phyloP scores from a whole-genome alignment of 2,113 vertebrate species.

The Ammodytes dubius region DNA sequence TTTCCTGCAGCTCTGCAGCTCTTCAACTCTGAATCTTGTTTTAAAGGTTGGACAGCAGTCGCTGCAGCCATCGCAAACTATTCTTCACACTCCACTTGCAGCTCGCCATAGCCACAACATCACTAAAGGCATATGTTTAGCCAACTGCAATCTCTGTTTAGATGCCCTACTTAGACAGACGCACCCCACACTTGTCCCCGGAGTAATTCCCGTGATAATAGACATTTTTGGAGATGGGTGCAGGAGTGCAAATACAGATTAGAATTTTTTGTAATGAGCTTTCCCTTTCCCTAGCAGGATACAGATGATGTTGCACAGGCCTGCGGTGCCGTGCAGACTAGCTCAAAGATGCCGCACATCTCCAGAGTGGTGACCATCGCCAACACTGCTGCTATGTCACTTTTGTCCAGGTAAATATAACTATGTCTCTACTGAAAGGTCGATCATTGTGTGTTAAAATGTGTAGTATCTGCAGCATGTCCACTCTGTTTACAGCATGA shows the following conservation, averaged over 20 bases:
- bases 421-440: not conserved
- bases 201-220: conserved; percentile 56
- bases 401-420: conserved; percentile 71
- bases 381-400: conserved; percentile 79
- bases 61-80: conserved; percentile 22
- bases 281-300: conserved; percentile 47
- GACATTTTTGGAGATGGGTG: conserved; percentile 54
- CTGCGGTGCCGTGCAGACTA: conserved; percentile 55
- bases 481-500: not conserved
- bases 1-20: conserved; percentile 7
- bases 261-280: conserved; percentile 60
- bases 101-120: conserved; percentile 6
- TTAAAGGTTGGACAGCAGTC: conserved; percentile 13
- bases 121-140: conserved; percentile 48
- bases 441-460: not conserved
- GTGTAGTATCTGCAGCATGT: not conserved
- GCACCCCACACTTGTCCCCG: conserved; percentile 17
- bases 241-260: conserved; percentile 62
- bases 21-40: conserved; percentile 53
- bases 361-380: conserved; percentile 77
- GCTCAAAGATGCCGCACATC: conserved; percentile 77
- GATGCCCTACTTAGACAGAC: conserved; percentile 58
- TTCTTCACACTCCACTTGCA: conserved; percentile 34
- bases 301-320: conserved; percentile 54
- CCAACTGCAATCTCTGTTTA: conserved; percentile 29